phyloP scores from a whole-genome alignment of 2,113 vertebrate genomes.

The Rattus rattus region DNA sequence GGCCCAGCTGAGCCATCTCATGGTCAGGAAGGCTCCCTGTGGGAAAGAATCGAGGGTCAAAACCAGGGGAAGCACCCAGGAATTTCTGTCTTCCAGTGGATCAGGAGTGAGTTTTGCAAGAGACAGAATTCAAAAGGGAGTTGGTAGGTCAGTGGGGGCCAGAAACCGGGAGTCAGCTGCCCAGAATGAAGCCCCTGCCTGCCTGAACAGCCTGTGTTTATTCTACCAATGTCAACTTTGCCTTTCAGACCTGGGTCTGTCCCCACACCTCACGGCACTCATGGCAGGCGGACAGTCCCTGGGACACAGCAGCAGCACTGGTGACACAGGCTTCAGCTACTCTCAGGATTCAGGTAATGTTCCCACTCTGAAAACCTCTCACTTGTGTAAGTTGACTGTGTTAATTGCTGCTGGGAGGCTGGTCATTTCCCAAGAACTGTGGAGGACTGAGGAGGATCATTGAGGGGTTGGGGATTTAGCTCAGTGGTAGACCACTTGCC shows the following conservation, averaged over 20 bases:
- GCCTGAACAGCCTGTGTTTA: fast-evolving
- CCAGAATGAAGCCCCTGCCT: fast-evolving
- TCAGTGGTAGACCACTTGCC: no score
- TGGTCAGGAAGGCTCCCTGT: background rate
- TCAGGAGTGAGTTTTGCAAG: fast-evolving
- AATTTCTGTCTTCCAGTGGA: fast-evolving
- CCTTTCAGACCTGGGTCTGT: constrained; percentile 95
- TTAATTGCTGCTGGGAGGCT: background rate
- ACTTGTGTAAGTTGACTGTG: no score
- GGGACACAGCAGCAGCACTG: constrained; percentile 96
- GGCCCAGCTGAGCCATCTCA: background rate
- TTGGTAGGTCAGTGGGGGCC: background rate
- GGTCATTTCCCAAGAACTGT: background rate
- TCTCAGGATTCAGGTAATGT: constrained; percentile 96
- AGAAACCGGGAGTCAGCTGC: fast-evolving
- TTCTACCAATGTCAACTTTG: background rate
- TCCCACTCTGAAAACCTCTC: background rate
- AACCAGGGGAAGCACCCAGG: fast-evolving
- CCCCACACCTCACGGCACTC: constrained; percentile 98
- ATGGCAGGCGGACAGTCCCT: constrained; percentile 92
- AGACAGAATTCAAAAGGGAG: background rate
- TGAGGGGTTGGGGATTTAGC: no score
- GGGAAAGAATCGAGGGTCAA: background rate
- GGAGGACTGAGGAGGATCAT: no score
- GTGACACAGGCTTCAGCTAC: constrained; percentile 97